Conservation (phyloP, 1,140 invertebrate species). For the Bombyx mori region DNA sequence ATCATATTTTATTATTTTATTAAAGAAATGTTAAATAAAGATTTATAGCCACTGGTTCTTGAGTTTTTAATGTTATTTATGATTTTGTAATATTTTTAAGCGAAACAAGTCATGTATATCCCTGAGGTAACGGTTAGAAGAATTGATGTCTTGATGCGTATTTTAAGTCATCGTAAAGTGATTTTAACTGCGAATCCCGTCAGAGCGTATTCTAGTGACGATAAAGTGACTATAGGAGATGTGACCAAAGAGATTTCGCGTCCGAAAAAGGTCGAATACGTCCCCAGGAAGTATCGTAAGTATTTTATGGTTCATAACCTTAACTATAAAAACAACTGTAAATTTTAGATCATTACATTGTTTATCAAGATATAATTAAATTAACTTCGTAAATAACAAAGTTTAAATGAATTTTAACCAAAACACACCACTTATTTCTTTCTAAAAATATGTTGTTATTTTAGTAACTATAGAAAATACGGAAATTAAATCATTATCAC, state of each 20-base stretch:
- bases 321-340: constrained; percentile 1
- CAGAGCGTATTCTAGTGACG: constrained; percentile 61
- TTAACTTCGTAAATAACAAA: too few species aligned
- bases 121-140: constrained; percentile 51
- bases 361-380: too few species aligned
- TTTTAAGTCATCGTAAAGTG: constrained; percentile 51
- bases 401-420: too few species aligned
- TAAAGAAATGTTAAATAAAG: constrained; percentile 4
- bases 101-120: constrained; percentile 41
- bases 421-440: too few species aligned
- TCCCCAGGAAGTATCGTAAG: constrained; percentile 89
- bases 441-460: constrained; percentile 16
- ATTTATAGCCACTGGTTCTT: constrained; percentile 7
- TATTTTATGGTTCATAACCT: constrained; percentile 36
- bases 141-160: constrained; percentile 65
- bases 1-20: constrained; percentile 15
- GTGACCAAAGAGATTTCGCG: constrained; percentile 77
- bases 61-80: background rate
- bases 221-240: constrained; percentile 82
- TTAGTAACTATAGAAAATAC: constrained; percentile 66
- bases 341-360: too few species aligned
- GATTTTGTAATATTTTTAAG: constrained; percentile 11
- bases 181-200: constrained; percentile 45
- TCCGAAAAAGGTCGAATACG: constrained; percentile 81
- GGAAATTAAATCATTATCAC: constrained; percentile 71